Base-by-base conservation (phyloP, 1,140 invertebrate species). In the Drosophila seguyi region DNA sequence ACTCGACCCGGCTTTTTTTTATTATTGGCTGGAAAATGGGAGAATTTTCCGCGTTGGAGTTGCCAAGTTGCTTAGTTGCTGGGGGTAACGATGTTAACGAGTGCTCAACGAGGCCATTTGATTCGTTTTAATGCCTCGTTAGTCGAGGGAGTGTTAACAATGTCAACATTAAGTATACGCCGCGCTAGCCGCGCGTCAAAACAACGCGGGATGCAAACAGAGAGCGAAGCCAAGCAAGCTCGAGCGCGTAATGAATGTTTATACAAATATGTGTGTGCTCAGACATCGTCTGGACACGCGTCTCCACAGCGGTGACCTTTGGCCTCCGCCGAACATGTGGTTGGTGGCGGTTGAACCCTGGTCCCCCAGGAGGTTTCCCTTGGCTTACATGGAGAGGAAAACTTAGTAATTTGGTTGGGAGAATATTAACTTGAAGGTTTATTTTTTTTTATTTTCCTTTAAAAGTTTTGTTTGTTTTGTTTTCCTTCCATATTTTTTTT, bases 151-250 rank as follows among this genome's bases (percentile, higher is more conserved):
- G 68, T 69, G 66, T 75, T 68, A 62, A 34, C 31, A 48, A 42
- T 47, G 63, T 55, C 47, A 75, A 65, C 56, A 83, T 88, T 67
- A 56, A 63, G 76, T 61, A 86, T 86, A 86, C 83, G 82, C 74
- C 67, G 22, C 61, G 44, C 52, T 79, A 74, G 48, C 29, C 73
- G 48, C 11, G 41, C 45, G 55, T 74, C 56, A 61, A 60, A 73
- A 34, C 50, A 58, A 25, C 29, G 42, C 38, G 62, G 20, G 67
- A 44, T 41, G 68, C 53, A 58, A 72, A 72, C 71, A 55, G 20
- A 62, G 27, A 39, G 68, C 25, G 74, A 68, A 58, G 61, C 61
- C 73, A 76, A 39, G 73, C 41, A 68, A 68, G 74, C 62, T 76
- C 52, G 6, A 18, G 31, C 18, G 18, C 25, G 62, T 68, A 76